Percentiles rank a stretch among this genome's conserved stretches.
Evolutionary conservation across 2,888 invertebrate genomes (phyloP).

Genomic region (Orchestes rusci): DNA sequence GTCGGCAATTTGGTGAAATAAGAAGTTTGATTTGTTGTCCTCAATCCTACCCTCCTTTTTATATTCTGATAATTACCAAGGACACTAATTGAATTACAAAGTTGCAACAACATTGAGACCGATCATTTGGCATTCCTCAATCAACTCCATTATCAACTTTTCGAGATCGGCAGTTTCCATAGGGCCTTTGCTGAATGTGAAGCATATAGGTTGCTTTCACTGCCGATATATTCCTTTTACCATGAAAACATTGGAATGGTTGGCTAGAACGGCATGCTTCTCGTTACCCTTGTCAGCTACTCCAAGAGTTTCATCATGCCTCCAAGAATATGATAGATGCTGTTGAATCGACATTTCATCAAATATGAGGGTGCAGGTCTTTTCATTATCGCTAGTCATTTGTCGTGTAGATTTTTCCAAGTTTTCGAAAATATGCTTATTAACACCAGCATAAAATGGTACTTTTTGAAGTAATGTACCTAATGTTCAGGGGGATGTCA

Average conservation of each 20-base stretch:
- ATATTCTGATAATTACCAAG: too few relatives aligned
- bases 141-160: conserved; percentile 20
- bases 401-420: conserved; percentile 14
- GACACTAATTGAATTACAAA: too few relatives aligned
- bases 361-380: conserved; percentile 13
- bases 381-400: conserved; percentile 20
- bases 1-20: too few relatives aligned
- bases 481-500: conserved; percentile 16
- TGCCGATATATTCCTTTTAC: conserved; percentile 24
- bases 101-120: conserved; percentile 30
- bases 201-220: too few relatives aligned
- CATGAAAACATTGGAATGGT: conserved; percentile 20
- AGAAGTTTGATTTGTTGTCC: too few relatives aligned
- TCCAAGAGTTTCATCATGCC: conserved; percentile 11
- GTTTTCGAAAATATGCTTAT: conserved; percentile 19
- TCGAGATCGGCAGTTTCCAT: conserved; percentile 17
- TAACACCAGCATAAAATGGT: conserved; percentile 23
- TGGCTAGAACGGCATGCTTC: conserved; percentile 3
- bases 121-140: conserved; percentile 20
- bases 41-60: too few relatives aligned
- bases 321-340: background rate
- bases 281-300: conserved; percentile 18
- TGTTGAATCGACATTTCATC: conserved; percentile 19
- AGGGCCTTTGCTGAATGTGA: conserved; percentile 26
- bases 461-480: conserved; percentile 18